Base-by-base conservation (phyloP, 1,140 invertebrate species). In the Chrysomallon squamiferum region DNA sequence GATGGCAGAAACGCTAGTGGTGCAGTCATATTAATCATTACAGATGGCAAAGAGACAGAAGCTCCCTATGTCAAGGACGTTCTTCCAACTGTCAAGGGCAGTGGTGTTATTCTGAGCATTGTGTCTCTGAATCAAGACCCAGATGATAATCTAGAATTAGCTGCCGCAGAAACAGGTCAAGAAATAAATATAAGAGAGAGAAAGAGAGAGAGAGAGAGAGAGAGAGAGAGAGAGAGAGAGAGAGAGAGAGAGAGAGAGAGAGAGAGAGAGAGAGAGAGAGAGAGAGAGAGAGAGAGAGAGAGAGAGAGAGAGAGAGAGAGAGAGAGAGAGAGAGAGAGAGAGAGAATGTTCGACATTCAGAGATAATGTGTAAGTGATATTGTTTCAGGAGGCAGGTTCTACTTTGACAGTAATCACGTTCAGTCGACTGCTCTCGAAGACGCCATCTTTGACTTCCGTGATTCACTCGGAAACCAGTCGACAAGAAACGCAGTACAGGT, bases 391-490 rank as follows among this genome's bases (percentile, higher is more conserved):
- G 66, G 66, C 15, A 20, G 29, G 15, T 20, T 58, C 20, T 68
- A 68, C 50, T 68, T 30, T 47, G 66, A 68, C 61, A 41, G 41
- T 33, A 63, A 68, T 30, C 13, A 57, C 6, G 52, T 35, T 22
- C 29, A 45, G 13, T 63, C 66, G 15, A 59, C 57, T 15, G 41
- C 66, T n/a, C n/a, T 58, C 7, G 56, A 27, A 6, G 66, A 68
- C 20, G 66, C 60, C 15, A 27, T 68, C 11, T 68, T 68, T 27
- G 54, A 63, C 50, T 18, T 68, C 11, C 22, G 50, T 32, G 45
- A 13, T 13, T 59, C 18, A 20, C 50, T 33, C n/a, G 25, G 45
- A 13, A 30, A 15, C 22, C 30, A 18, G 3, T 15, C 38, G 20
- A n/a, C 13, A 0, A 11, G 29, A 11, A 27, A 50, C 5, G 33